Conservation (phyloP, 1,140 invertebrate genomes). For the Heliconius nattereri region DNA sequence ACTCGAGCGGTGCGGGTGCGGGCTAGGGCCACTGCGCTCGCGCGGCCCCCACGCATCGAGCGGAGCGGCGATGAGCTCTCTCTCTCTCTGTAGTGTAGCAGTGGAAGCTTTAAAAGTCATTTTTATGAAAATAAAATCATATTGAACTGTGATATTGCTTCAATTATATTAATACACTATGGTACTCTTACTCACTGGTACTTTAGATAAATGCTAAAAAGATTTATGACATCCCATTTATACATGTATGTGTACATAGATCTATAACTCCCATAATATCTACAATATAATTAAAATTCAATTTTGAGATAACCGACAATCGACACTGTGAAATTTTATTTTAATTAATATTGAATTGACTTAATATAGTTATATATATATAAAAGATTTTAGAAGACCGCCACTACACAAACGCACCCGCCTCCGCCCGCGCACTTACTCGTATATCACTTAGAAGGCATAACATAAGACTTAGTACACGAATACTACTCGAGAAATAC, state of each 20-base stretch:
- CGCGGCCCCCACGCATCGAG: constrained; percentile 27
- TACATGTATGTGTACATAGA: not conserved
- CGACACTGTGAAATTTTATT: not conserved
- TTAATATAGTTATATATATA: not conserved
- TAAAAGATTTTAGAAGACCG: not conserved
- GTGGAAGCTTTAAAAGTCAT: not conserved
- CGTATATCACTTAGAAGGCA: constrained; percentile 66
- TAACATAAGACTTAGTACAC: constrained; percentile 79
- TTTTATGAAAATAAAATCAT: not conserved
- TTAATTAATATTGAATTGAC: constrained; percentile 2
- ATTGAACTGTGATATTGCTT: not conserved
- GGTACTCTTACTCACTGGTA: not conserved
- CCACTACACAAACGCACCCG: constrained; percentile 23
- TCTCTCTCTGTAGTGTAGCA: not conserved
- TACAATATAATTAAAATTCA: not conserved
- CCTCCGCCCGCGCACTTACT: constrained; percentile 23
- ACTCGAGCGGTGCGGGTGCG: constrained; percentile 47
- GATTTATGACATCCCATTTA: not conserved
- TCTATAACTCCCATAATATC: not conserved
- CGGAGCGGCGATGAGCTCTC: not conserved
- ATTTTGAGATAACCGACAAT: not conserved
- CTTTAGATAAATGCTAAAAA: not conserved
- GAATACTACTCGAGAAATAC: constrained; percentile 79
- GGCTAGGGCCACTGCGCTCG: constrained; percentile 33
- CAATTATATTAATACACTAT: not conserved